Base-by-base conservation (phyloP, 92 coral and sea anemone species). In the Muricea muricata region DNA sequence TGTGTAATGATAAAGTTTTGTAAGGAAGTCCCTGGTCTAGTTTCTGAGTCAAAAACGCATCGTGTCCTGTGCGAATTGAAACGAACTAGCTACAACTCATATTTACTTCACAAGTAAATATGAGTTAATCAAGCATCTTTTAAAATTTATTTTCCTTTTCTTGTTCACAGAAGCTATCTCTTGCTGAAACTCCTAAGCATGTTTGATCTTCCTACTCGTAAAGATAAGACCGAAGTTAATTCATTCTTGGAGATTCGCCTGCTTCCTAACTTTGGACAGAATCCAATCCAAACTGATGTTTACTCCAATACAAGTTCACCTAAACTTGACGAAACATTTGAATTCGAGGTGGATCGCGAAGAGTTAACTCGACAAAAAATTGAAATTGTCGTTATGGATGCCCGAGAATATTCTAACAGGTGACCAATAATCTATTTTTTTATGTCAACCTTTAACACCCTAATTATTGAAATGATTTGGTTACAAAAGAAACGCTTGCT, bases 291-390 rank as follows among this genome's bases (percentile, higher is more conserved):
- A 61, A 93, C 99, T 0, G 99, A 94, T 55, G 86, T 86, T 11
- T 97, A 97, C 67, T 85, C 90, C 26, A 86, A 89, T 24, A 92
- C 94, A 13, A 84, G 98, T 31, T 87, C 84, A 75, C 99, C 99
- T 10, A 95, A 94, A 61, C 77, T 97, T 88, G 93, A 97, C 40
- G 99, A 97, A 74, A 97, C 98, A 79, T 97, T 97, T 84, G 86
- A 96, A 65, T 97, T 97, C 46, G 99, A 97, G 35, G 92, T 97
- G 7, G 97, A 97, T 17, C 94, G 94, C 32, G 92, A 91, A 75
- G 99, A 97, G 48, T 94, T 97, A 35, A 94, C 94, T 23, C 90
- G 86, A 52, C 99, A 97, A 86, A 97, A 93, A 55, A 85, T 97
- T 32, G 93, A 93, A 67, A 94, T 97, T 84, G 90, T 93, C 66